Evolutionary conservation across 2,113 vertebrate species (phyloP), one percentile per base, ranked within the genome.

Genomic region (Blennius ocellaris): DNA sequence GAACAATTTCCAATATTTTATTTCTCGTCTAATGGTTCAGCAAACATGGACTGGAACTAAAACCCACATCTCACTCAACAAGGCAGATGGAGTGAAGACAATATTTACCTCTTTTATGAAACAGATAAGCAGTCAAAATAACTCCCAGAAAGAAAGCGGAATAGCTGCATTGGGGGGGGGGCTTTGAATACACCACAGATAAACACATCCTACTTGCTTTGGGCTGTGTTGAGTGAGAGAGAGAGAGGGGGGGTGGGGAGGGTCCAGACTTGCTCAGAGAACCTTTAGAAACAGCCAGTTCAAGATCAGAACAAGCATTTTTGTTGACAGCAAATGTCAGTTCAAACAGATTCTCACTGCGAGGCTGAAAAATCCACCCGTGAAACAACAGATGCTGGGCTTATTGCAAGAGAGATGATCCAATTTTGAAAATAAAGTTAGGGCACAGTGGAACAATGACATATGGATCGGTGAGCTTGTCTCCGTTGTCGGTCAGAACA

Each of bases 351-450:
- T 72, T 66, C 8, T 14, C 43, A 16, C 51, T 53, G 47, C 36
- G 37, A 47, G 62, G 3, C 41, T 40, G 9, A 57, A 16, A 78
- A 68, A 71, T 53, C 43, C 8, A 30, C 21, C 8, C 41, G n/a
- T n/a, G 40, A 71, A 83, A 73, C 43, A 78, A 83, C 84, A 86
- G 69, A 74, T 78, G 61, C 44, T 76, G 0, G 30, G 11, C 63
- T 77, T 83, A 43, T 77, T 80, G 65, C 65, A 21, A 74, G 73
- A 74, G 69, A 80, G 52, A 55, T 68, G 81, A 80, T 71, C 56
- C 73, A 71, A 62, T 76, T 67, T 76, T 12, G 37, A 76, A 55
- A 63, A 55, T 14, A 50, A 59, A 8, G 38, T 54, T 37, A 11
- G 21, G 39, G 53, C 53, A 82, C 82, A 71, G 30, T 7, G 68